Percentiles rank a stretch among this genome's conserved stretches.
phyloP scores from a whole-genome alignment of 2,888 invertebrate genomes.

The Hoplodrina ambigua region DNA sequence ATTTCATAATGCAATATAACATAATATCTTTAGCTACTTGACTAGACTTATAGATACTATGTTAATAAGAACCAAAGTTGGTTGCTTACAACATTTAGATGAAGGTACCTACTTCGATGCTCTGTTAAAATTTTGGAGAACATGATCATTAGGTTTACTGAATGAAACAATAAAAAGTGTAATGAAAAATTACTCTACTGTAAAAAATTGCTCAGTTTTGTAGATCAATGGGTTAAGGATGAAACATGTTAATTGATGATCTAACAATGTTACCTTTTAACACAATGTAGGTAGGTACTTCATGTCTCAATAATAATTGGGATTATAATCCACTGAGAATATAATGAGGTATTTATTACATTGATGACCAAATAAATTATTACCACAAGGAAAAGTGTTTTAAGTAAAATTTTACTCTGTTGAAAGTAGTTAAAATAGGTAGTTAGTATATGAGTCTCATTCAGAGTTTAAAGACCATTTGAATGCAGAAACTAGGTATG shows the following conservation, averaged over 20 bases:
- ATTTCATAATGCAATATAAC: conserved; percentile 1
- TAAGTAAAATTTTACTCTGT: background rate
- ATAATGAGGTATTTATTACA: background rate
- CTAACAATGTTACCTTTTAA: conserved; percentile 15
- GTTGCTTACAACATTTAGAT: background rate
- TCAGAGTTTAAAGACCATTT: background rate
- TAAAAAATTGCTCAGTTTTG: background rate
- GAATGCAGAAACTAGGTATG: background rate
- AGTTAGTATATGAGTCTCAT: background rate
- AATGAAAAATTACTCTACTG: background rate
- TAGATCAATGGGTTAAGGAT: conserved; percentile 41
- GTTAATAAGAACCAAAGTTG: background rate
- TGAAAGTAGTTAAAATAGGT: too few species aligned
- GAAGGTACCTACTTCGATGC: background rate
- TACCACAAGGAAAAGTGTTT: background rate
- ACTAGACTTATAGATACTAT: too few species aligned
- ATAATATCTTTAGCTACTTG: background rate
- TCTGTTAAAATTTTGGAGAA: background rate
- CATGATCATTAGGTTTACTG: background rate
- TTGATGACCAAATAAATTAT: background rate
- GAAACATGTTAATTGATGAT: conserved; percentile 35
- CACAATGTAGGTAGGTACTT: background rate
- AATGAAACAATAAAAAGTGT: background rate
- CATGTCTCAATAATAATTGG: conserved; percentile 4
- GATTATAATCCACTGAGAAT: background rate